phyloP scores from a whole-genome alignment of 2,113 vertebrate genomes.

The Serilophus lunatus region DNA sequence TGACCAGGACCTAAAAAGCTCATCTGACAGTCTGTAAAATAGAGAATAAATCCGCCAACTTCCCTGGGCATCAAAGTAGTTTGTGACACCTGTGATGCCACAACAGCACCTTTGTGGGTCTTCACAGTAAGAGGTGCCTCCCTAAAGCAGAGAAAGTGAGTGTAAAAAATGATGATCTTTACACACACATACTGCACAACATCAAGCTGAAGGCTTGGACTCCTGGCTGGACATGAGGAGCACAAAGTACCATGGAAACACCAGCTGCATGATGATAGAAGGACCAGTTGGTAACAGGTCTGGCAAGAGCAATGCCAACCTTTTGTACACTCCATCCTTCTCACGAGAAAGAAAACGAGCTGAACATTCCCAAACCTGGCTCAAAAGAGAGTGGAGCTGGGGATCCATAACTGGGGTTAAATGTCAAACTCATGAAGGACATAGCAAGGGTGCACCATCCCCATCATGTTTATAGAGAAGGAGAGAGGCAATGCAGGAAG shows the following conservation, averaged over 20 bases:
- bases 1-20: not conserved
- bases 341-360: not conserved
- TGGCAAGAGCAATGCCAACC: not conserved
- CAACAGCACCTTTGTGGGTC: not conserved
- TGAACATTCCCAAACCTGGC: not conserved
- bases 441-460: not conserved
- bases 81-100: not conserved
- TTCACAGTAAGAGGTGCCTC: not conserved
- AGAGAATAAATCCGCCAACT: not conserved
- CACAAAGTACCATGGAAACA: not conserved
- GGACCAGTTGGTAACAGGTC: not conserved
- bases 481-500: not conserved
- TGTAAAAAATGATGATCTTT: not conserved
- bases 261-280: not conserved
- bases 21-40: not conserved
- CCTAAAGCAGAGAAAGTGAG: not conserved
- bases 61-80: not conserved
- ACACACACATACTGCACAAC: not conserved
- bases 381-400: not conserved
- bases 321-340: not conserved
- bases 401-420: not conserved
- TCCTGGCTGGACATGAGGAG: not conserved
- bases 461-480: not conserved
- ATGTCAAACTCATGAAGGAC: not conserved
- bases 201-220: not conserved